phyloP scores from a whole-genome alignment of 2,797 vertebrate species.

The Eremophila alpestris region DNA sequence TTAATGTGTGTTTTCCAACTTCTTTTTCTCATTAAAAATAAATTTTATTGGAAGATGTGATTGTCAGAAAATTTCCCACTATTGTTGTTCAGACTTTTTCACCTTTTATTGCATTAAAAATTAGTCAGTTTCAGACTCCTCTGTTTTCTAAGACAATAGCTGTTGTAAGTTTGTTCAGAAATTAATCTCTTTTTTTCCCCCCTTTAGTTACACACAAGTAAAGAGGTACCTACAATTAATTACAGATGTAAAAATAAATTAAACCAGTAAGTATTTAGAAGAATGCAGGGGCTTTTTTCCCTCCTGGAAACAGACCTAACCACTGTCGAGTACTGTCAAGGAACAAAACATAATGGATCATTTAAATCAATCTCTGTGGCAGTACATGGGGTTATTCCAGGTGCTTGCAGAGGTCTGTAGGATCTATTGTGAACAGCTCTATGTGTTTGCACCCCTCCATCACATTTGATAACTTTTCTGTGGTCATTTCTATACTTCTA shows the following conservation, averaged over 20 bases:
- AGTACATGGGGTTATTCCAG: not conserved
- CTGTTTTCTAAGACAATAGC: conserved; percentile 7
- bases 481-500: not conserved
- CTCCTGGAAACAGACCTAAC: not conserved
- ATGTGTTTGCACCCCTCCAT: not conserved
- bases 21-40: conserved; percentile 1
- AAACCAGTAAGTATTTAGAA: not conserved
- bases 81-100: not conserved
- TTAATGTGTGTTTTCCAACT: not conserved
- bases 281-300: not conserved
- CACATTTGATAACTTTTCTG: rapidly evolving
- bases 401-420: not conserved
- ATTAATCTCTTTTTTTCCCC: not conserved
- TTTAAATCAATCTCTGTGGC: not conserved
- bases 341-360: not conserved
- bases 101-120: not conserved
- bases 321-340: not conserved
- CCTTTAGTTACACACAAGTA: not conserved
- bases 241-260: not conserved
- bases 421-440: not conserved
- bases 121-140: conserved; percentile 13
- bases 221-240: not conserved
- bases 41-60: not conserved
- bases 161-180: not conserved
- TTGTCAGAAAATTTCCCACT: not conserved